Percentiles rank a stretch among this genome's conserved stretches.
phyloP scores from a whole-genome alignment of 2,797 vertebrate species.

The Urocyon cinereoargenteus region DNA sequence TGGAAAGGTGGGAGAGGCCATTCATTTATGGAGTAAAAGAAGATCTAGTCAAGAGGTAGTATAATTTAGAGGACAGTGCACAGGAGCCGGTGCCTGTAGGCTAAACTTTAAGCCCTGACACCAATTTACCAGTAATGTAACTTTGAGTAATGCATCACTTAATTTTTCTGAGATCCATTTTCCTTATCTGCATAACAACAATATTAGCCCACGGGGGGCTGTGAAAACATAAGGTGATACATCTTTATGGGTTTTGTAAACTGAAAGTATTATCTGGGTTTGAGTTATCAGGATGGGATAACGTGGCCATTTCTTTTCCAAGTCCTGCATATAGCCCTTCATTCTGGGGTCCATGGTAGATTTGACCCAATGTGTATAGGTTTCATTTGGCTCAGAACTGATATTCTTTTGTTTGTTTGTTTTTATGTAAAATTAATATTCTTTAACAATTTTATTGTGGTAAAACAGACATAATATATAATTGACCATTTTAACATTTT shows the following conservation, averaged over 20 bases:
- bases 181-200: background rate
- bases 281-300: background rate
- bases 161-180: background rate
- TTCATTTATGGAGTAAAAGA: constrained; percentile 16
- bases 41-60: background rate
- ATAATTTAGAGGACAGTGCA: background rate
- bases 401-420: background rate
- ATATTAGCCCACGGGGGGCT: background rate
- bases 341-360: background rate
- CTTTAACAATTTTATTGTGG: background rate
- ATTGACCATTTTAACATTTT: background rate
- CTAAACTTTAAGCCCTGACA: background rate
- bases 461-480: background rate
- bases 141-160: background rate
- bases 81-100: rapidly evolving
- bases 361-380: background rate
- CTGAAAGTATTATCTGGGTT: background rate
- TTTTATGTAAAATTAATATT: background rate
- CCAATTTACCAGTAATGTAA: background rate
- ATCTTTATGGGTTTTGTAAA: background rate
- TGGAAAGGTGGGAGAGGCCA: background rate
- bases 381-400: background rate
- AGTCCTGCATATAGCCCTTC: background rate
- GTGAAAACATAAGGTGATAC: background rate
- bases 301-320: background rate